Base-by-base conservation (phyloP, 1,140 invertebrate genomes). In the Choristoneura fumiferana region DNA sequence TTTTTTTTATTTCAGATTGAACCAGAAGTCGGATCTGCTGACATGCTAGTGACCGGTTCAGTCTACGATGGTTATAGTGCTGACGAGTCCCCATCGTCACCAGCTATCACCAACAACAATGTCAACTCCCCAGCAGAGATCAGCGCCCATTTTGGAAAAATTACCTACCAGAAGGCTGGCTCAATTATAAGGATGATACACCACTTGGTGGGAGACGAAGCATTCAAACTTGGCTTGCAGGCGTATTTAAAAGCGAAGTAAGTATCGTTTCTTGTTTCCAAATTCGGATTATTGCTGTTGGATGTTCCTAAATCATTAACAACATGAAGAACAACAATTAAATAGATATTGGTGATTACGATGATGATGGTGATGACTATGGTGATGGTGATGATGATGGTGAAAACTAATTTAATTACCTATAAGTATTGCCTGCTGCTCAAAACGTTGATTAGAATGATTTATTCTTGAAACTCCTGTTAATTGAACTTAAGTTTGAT, bases 161-260 rank as follows among this genome's bases (percentile, higher is more conserved):
- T 93, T 13, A 91, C 92, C 0, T 94, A 94, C 60, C 91, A 91
- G 57, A 94, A 94, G 80, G 92, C 91, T 38, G 94, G 91, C 4
- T 91, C 92, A 0, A 89, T 97, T 5, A 93, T 96, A 10, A 86
- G 95, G 43, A 96, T 96, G 95, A 92, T 95, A 72, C 89, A 93
- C 59, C 91, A 94, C 70, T 91, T 94, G 37, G 81, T 96, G 13
- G 93, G 94, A 4, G 82, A 92, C 52, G 84, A 90, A 0, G 91
- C 90, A 2, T 96, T 96, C 71, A 85, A 89, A 69, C 78, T 78
- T 55, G 94, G 93, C 5, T 72, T 95, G n/a, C 86, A 89, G 34
- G 43, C 73, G 4, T 94, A 94, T 67, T 73, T 94, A 0, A 74
- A 63, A 1, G 65, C 74, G 52, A 69, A 89, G 90, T 91, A 83